A percentile compares a stretch with the other conserved stretches of the same genome.
Conservation (phyloP, 2,797 vertebrate species). For the Valencia hispanica region DNA sequence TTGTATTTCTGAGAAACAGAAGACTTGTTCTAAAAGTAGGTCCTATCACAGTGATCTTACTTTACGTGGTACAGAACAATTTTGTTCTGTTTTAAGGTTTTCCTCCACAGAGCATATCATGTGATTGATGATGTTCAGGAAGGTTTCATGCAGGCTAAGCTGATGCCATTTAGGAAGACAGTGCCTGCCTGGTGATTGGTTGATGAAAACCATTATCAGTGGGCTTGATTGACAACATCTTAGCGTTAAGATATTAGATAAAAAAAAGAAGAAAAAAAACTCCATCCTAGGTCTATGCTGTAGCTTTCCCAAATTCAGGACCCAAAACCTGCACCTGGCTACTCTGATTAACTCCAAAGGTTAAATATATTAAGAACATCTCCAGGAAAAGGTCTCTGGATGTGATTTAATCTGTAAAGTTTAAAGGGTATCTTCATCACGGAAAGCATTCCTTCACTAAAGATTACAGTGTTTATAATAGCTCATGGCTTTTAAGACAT, state of each 20-base stretch:
- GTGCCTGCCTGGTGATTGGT: background rate
- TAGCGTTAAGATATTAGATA: background rate
- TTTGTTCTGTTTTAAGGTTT: background rate
- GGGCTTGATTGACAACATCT: background rate
- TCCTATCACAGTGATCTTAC: background rate
- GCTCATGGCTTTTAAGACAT: background rate
- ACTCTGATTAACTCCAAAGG: conserved; percentile 60
- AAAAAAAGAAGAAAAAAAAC: conserved; percentile 39
- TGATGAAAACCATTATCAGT: background rate
- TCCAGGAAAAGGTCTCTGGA: conserved; percentile 47
- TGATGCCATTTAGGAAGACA: background rate
- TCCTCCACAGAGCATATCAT: background rate
- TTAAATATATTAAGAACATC: conserved; percentile 52
- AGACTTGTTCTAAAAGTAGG: background rate
- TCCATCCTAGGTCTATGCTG: conserved; percentile 11
- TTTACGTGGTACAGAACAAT: background rate
- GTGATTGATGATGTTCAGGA: background rate
- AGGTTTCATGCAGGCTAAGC: background rate
- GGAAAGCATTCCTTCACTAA: background rate
- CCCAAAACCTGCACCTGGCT: conserved; percentile 55
- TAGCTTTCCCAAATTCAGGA: conserved; percentile 44
- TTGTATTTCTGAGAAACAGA: no score
- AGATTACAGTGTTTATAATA: conserved; percentile 1
- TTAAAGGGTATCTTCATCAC: conserved; percentile 40
- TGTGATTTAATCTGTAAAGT: conserved; percentile 32